Base-by-base conservation (phyloP, 2,888 invertebrate species). In the Drosophila mimetica region DNA sequence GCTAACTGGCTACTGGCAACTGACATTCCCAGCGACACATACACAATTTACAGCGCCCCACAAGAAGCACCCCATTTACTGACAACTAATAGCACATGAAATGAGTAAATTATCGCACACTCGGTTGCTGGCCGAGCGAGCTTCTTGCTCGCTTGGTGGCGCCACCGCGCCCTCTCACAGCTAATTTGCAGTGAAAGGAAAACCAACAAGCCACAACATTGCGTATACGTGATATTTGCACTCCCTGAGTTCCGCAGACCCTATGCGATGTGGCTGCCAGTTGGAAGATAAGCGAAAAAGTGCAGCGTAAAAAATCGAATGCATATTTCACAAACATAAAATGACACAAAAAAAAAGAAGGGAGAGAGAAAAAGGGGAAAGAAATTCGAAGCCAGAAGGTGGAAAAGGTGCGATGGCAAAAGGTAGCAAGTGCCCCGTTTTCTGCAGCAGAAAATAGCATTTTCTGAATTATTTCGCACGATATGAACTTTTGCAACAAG, bases 81-180 rank as follows among this genome's bases (percentile, higher is more conserved):
- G 85, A 78, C 85, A 86, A 77, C 77, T 79, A 85, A 87, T 87
- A 75, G 86, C 83, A 85, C 86, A 86, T 86, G 86, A 83, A 83
- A 82, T 87, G 87, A 83, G 83, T 87, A 86, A 83, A 82, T 87
- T 83, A 83, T 87, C 82, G 79, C 87, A 76, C 78, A 63, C 65
- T 64, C 36, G 34, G 53, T 64, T 52, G 34, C 47, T 42, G 61
- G 69, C 52, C 59, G 46, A 25, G 37, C 30, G n/a, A 50, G 55
- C 48, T n/a, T 34, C 30, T 42, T 42, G 20, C n/a, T n/a, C n/a
- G 14, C 25, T 25, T 25, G 4, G 37, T 25, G 4, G 37, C 37
- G 2, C 7, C 36, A n/a, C 18, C 18, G 20, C 36, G 32, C 64
- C 18, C 25, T 20, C 14, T 18, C 47, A 51, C 67, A 71, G 85